These are phyloP conservation scores for Pachyuromys duprasi DNA, from an alignment of 2,797 vertebrate genomes.

Conservation along the genomic window DNA sequence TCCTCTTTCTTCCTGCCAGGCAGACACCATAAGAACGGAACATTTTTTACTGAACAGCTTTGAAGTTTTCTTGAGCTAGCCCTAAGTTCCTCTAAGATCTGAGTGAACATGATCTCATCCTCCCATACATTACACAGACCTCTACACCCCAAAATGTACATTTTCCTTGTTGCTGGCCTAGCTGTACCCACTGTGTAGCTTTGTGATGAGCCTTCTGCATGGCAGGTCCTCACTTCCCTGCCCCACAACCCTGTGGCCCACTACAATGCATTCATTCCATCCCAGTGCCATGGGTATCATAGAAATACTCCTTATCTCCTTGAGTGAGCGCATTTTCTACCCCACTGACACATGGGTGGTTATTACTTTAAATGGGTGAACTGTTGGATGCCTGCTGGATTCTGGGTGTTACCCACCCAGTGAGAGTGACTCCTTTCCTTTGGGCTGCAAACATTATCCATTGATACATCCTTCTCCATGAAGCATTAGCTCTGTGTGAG, in stretches of 20 bases:
- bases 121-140: rapidly evolving
- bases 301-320: background rate
- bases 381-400: background rate
- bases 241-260: too few species aligned
- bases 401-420: background rate
- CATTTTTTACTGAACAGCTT: background rate
- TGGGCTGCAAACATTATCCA: background rate
- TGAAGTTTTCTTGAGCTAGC: background rate
- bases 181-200: background rate
- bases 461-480: background rate
- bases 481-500: background rate
- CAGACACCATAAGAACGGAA: too few species aligned
- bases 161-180: background rate
- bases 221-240: background rate
- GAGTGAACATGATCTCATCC: background rate
- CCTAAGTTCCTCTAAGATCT: background rate
- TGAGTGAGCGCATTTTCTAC: background rate
- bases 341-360: too few species aligned
- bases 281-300: too few species aligned
- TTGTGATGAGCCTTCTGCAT: background rate
- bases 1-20: background rate
- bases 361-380: background rate
- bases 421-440: background rate
- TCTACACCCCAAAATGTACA: background rate
- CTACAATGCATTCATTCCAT: background rate